These are phyloP conservation scores for Semnornis frantzii DNA, from an alignment of 2,113 vertebrate genomes.

Conservation along the genomic window DNA sequence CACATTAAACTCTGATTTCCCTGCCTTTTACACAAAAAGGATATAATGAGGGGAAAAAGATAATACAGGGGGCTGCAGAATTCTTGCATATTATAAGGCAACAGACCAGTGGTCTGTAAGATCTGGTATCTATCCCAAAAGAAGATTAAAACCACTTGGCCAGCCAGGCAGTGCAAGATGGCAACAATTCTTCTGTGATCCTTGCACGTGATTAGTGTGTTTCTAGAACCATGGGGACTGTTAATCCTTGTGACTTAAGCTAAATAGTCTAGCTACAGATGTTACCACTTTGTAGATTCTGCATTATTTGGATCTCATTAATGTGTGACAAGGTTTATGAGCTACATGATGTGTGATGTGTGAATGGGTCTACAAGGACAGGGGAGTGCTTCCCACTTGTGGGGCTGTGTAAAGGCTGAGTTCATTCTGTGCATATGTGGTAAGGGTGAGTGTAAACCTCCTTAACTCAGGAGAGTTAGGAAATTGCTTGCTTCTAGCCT, in stretches of 20 bases:
- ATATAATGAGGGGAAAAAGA: not conserved
- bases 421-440: not conserved
- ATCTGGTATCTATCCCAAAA: conserved; percentile 10
- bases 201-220: not conserved
- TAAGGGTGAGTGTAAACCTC: not conserved
- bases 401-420: not conserved
- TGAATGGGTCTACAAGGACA: not conserved
- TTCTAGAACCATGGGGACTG: not conserved
- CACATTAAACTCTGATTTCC: not conserved
- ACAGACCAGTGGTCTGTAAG: conserved; percentile 4
- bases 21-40: not conserved
- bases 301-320: conserved; percentile 2
- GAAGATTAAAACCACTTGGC: conserved; percentile 39
- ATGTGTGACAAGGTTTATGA: conserved; percentile 8
- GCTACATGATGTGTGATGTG: not conserved
- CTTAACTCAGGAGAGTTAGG: not conserved
- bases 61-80: not conserved
- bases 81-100: not conserved
- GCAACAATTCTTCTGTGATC: conserved; percentile 15
- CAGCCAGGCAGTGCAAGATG: not conserved
- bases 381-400: not conserved
- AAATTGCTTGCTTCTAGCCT: not conserved
- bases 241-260: conserved; percentile 37
- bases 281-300: conserved; percentile 1
- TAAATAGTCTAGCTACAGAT: conserved; percentile 5